Conservation (phyloP, 2,888 invertebrate genomes). For the Eristalis intricaria region DNA sequence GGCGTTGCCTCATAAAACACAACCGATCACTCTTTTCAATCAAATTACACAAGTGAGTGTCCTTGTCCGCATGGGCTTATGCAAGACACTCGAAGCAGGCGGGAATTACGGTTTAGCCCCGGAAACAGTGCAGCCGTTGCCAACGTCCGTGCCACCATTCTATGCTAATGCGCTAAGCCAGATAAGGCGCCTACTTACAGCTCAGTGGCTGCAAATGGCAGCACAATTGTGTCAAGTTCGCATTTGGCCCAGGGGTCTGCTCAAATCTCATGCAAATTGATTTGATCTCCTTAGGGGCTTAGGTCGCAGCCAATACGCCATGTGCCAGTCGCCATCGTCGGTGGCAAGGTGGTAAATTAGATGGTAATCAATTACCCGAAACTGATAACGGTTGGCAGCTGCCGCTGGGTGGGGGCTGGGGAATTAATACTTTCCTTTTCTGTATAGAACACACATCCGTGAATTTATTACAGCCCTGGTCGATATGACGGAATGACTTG, state of each 20-base stretch:
- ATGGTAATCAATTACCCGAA: background rate
- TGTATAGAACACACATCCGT: background rate
- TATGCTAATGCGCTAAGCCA: background rate
- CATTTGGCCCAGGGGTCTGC: background rate
- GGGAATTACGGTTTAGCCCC: background rate
- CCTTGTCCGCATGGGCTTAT: background rate
- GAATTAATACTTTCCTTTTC: background rate
- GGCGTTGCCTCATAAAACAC: background rate
- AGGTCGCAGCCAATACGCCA: background rate
- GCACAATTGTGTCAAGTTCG: slow-evolving; percentile 24
- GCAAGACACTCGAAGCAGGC: background rate
- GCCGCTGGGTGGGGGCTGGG: background rate
- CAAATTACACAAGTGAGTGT: background rate
- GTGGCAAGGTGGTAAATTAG: background rate
- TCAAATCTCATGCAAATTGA: slow-evolving; percentile 21
- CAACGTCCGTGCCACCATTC: background rate
- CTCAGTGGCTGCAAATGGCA: background rate
- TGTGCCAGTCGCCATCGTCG: background rate
- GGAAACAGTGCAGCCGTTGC: background rate
- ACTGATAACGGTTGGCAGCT: background rate
- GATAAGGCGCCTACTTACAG: background rate
- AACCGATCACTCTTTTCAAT: background rate
- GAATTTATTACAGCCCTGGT: background rate
- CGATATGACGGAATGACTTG: background rate
- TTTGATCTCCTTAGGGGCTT: slow-evolving; percentile 17